Conservation (phyloP, 1,140 invertebrate genomes). For the Apis laboriosa region DNA sequence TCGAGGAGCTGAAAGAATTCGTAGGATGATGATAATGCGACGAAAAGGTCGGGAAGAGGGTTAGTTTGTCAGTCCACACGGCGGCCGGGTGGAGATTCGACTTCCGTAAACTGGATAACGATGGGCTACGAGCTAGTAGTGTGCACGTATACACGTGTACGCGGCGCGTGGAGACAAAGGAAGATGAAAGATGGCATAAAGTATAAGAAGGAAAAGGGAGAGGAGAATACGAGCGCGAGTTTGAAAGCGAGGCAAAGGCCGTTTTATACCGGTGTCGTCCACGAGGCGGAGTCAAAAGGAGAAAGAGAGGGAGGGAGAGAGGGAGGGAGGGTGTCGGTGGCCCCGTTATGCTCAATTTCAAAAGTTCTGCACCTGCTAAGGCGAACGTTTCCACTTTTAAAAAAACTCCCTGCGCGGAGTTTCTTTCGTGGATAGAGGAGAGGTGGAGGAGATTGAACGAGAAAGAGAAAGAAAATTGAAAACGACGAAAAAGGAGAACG, state of each 20-base stretch:
- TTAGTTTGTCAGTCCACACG: too few species aligned
- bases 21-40: slow-evolving; percentile 6
- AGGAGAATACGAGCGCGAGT: background rate
- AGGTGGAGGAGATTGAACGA: slow-evolving; percentile 25
- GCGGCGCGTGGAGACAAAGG: slow-evolving; percentile 22
- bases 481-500: background rate
- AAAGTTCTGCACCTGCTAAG: slow-evolving; percentile 20
- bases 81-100: background rate
- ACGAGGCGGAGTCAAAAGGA: background rate
- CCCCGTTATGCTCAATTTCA: slow-evolving; percentile 42
- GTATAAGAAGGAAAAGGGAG: background rate
- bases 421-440: slow-evolving; percentile 3
- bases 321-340: background rate
- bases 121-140: background rate
- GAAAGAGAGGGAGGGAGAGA: background rate
- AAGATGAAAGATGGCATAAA: background rate
- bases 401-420: slow-evolving; percentile 11
- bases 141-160: too few species aligned
- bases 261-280: slow-evolving; percentile 38
- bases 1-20: slow-evolving; percentile 10
- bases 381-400: slow-evolving; percentile 23
- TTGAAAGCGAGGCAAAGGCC: slow-evolving; percentile 38
- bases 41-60: background rate
- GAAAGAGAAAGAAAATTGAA: background rate
- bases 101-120: slow-evolving; percentile 3